Conservation (phyloP, 2,797 vertebrate genomes). For the Nyctibius grandis region DNA sequence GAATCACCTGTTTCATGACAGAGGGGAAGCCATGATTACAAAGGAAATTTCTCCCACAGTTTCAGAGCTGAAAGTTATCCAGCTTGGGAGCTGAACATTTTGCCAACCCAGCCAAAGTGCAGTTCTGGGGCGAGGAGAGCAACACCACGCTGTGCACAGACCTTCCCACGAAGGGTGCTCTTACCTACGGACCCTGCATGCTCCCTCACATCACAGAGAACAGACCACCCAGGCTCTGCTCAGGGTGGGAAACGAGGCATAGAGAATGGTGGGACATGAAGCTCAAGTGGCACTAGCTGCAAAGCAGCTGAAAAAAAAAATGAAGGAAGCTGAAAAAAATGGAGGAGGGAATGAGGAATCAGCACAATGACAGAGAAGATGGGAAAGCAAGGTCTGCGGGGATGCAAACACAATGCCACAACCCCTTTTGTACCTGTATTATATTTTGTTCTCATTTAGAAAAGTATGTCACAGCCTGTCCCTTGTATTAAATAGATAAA, state of each 20-base stretch:
- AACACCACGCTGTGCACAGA: not conserved
- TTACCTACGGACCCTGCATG: accelerated
- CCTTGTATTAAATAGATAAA: not conserved
- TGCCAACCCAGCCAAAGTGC: not conserved
- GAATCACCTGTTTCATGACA: not conserved
- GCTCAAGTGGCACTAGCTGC: not conserved
- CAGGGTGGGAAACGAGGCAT: not conserved
- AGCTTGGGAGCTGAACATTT: accelerated
- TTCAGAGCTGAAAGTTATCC: not conserved
- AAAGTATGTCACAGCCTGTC: not conserved
- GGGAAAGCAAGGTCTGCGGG: not conserved
- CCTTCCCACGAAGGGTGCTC: not conserved
- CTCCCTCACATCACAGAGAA: not conserved
- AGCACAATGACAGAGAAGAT: not conserved
- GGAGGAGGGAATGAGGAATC: not conserved
- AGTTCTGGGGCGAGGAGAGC: not conserved
- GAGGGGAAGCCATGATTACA: not conserved
- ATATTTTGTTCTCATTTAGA: not conserved
- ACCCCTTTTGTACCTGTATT: not conserved
- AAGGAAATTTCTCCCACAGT: not conserved
- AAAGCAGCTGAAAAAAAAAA: not conserved
- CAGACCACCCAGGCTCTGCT: not conserved
- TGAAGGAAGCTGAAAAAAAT: not conserved
- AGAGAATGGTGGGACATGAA: not conserved
- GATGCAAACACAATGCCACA: not conserved